Evolutionary conservation across 2,797 vertebrate species (phyloP).

Genomic region (Sebastes nivosus): DNA sequence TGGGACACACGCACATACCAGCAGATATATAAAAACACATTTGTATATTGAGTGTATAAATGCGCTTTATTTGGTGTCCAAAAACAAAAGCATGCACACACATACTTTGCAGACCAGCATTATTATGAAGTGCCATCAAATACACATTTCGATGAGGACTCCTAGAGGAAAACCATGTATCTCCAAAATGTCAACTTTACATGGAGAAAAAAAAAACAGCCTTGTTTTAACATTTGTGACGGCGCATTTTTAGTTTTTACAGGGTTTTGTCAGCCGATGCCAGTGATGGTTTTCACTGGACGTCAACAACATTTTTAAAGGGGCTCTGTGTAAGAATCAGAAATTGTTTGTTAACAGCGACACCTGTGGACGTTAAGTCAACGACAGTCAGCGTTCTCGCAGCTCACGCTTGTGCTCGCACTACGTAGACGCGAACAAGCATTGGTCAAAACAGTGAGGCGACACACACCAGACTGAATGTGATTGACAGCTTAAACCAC

Average conservation of each 20-base stretch:
- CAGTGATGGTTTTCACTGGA: conserved; percentile 8
- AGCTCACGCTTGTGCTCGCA: too few species aligned
- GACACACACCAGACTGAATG: too few species aligned
- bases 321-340: not conserved
- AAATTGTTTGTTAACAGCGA: too few species aligned
- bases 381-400: too few species aligned
- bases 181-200: not conserved
- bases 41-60: not conserved
- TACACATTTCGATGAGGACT: conserved; percentile 30
- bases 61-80: not conserved
- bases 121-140: not conserved
- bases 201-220: not conserved
- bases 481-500: too few species aligned
- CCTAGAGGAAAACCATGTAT: conserved; percentile 23
- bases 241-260: not conserved
- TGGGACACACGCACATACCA: not conserved
- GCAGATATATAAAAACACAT: not conserved
- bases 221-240: not conserved
- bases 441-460: too few species aligned
- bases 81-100: not conserved
- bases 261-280: not conserved
- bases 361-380: too few species aligned
- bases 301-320: not conserved
- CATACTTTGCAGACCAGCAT: not conserved
- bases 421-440: too few species aligned